Percentiles rank a stretch among this genome's conserved stretches.
Conservation (phyloP, 2,113 vertebrate species). For the Pelmatolapia mariae region DNA sequence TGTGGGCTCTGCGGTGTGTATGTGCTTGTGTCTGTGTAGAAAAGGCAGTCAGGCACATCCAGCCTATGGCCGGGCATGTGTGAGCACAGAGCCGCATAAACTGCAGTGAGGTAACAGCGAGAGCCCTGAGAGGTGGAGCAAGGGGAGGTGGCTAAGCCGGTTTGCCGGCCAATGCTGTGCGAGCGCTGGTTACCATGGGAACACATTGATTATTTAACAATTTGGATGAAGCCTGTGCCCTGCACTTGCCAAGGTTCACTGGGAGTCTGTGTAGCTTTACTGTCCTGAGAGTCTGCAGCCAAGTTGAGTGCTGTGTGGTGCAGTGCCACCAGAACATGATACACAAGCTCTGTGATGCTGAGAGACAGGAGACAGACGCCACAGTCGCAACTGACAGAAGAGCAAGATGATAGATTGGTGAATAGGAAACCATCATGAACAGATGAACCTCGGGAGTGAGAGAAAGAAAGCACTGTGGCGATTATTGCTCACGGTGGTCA, state of each 20-base stretch:
- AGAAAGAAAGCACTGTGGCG: neutral
- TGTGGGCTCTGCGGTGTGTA: neutral
- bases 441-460: constrained; percentile 32
- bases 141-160: constrained; percentile 31
- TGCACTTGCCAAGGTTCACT: constrained; percentile 56
- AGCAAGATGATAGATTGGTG: constrained; percentile 22
- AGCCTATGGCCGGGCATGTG: constrained; percentile 28
- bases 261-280: constrained; percentile 58
- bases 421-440: constrained; percentile 31
- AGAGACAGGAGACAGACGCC: constrained; percentile 39
- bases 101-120: constrained; percentile 32
- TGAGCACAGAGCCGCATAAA: constrained; percentile 31
- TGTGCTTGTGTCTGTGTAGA: neutral
- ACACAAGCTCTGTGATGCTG: constrained; percentile 12
- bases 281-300: constrained; percentile 49
- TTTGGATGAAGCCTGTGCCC: constrained; percentile 55
- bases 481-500: constrained; percentile 35
- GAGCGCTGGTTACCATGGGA: constrained; percentile 64
- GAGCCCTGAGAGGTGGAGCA: constrained; percentile 45
- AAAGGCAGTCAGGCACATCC: constrained; percentile 26
- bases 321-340: constrained; percentile 23
- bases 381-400: constrained; percentile 18
- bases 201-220: constrained; percentile 79
- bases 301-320: constrained; percentile 43
- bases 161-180: constrained; percentile 35